Base-by-base conservation (phyloP, 2,113 vertebrate species). In the Saguinus imperator region DNA sequence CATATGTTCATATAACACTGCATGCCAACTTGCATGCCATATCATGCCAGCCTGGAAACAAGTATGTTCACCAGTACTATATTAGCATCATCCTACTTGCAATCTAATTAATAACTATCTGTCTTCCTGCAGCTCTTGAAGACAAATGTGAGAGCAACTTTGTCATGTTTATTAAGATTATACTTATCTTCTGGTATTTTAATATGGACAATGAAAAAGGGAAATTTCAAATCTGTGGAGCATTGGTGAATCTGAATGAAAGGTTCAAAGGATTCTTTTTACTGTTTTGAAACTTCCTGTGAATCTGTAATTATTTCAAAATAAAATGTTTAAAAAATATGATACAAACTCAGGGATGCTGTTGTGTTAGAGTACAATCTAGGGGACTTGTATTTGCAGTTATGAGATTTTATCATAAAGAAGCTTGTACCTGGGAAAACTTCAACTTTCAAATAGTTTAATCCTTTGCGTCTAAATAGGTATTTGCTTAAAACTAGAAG, bases 21-120 rank as follows among this genome's bases (percentile, higher is more conserved):
- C 96, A 96, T 95, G 97, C 97, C 98, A 98, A 95, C 97, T 97
- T 94, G 97, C 97, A 97, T 92, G 97, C 96, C 98, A 98, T 98
- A 97, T 97, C 97, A 96, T 96, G 97, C 96, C 97, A 96, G 95
- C 88, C 96, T 96, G 96, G 87, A 97, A 94, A 87, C 81, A 87
- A 95, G 91, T 92, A 93, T 97, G 81, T 91, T 97, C 92, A 97
- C 97, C 97, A 96, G 81, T 66, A 89, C 91, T 95, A 80, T 86
- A 80, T 97, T 96, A 97, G 87, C 75, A 87, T 85, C 94, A 80
- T 95, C 93, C 82, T 4, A 77, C 94, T 87, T 94, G 86, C 82
- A 95, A 64, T 81, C 48, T 91, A 80, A 97, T 95, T 93, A 95
- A 94, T 97, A 96, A 97, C 95, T 96, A 92, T 90, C 94, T 86